phyloP scores from a whole-genome alignment of 1,140 invertebrate genomes.

The Aphidius ervi region DNA sequence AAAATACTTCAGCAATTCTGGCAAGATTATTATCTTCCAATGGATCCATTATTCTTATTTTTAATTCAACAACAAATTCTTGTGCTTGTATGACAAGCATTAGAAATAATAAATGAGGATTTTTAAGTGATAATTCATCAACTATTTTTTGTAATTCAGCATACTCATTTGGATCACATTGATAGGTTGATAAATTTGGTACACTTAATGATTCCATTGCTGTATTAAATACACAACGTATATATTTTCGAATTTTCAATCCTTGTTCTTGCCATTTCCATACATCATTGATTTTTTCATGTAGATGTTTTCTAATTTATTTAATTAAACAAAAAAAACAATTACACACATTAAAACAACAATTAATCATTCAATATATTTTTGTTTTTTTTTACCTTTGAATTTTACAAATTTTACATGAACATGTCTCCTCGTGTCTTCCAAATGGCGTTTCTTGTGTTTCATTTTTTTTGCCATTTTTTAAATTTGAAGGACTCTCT shows the following conservation, averaged over 20 bases:
- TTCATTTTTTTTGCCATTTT: too few relatives aligned
- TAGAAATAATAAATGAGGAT: conserved; percentile 62
- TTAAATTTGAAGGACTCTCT: too few relatives aligned
- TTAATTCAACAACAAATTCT: conserved; percentile 63
- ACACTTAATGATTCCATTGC: conserved; percentile 43
- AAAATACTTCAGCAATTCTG: conserved; percentile 54
- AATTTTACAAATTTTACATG: conserved; percentile 38
- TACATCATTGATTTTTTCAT: conserved; percentile 53
- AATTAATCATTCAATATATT: conserved; percentile 3
- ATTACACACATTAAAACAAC: background rate
- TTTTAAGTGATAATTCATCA: conserved; percentile 53
- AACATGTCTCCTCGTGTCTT: conserved; percentile 18
- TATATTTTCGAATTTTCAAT: conserved; percentile 55
- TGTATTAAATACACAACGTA: conserved; percentile 50
- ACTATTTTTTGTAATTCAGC: conserved; percentile 33
- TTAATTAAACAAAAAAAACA: conserved; percentile 7
- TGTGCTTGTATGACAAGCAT: conserved; percentile 60
- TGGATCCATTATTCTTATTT: conserved; percentile 58
- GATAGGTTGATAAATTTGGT: conserved; percentile 30
- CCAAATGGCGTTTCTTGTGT: too few relatives aligned
- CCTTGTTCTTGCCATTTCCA: conserved; percentile 55
- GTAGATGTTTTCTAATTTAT: conserved; percentile 39
- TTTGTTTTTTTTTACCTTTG: conserved; percentile 33
- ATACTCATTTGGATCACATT: conserved; percentile 32
- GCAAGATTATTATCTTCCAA: conserved; percentile 50